Evolutionary conservation across 2,888 invertebrate genomes (phyloP).

Genomic region (Chloromyia formosa): DNA sequence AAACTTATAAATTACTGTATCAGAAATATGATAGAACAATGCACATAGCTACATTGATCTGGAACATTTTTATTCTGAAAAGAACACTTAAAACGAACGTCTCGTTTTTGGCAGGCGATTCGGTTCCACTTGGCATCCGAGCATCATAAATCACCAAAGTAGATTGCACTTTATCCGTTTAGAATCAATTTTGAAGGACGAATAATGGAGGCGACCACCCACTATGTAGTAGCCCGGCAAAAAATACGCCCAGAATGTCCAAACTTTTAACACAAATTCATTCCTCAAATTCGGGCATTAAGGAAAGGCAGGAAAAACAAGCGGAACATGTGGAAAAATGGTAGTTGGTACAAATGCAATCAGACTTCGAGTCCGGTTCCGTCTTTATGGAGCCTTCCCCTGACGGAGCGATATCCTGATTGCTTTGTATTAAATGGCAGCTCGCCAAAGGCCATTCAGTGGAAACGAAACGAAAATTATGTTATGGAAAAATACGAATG

Average conservation of each 20-base stretch:
- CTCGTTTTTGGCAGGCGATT: conserved; percentile 18
- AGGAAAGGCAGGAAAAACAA: not conserved
- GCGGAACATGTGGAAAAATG: conserved; percentile 6
- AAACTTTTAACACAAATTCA: conserved; percentile 41
- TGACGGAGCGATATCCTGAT: conserved; percentile 1
- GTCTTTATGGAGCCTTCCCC: conserved; percentile 32
- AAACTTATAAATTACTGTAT: conserved; percentile 5
- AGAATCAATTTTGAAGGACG: conserved; percentile 39
- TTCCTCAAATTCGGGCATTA: conserved; percentile 29
- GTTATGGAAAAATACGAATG: not conserved
- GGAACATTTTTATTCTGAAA: not conserved
- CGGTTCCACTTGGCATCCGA: conserved; percentile 18
- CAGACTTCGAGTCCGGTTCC: conserved; percentile 20
- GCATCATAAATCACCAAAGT: conserved; percentile 28
- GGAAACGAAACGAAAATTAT: not conserved
- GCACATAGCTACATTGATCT: not conserved
- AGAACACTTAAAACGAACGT: not conserved
- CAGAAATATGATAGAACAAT: not conserved
- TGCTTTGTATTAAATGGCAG: conserved; percentile 19
- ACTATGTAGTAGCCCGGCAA: conserved; percentile 23
- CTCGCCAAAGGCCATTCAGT: conserved; percentile 14
- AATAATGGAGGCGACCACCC: conserved; percentile 35
- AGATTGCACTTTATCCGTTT: conserved; percentile 38
- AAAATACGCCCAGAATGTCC: conserved; percentile 32
- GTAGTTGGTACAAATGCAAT: conserved; percentile 38